Evolutionary conservation across 1,140 invertebrate species (phyloP), one percentile per base, ranked within the genome.

Genomic region (Lordiphosa collinella): DNA sequence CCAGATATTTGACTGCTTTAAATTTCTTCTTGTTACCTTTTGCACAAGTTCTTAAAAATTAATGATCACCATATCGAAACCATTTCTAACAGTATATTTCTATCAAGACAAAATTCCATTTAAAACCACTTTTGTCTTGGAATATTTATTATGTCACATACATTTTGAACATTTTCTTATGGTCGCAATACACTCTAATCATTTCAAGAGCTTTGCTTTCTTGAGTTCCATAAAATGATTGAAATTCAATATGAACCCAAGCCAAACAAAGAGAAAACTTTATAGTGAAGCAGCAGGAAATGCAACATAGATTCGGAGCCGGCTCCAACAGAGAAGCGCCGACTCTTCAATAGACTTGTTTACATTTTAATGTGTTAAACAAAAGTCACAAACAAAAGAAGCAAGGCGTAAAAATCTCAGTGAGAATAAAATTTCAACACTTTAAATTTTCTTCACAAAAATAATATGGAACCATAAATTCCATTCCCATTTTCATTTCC

Each of bases 381-480:
- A 72, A 58, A 46, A 22, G 60, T 18, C 47, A 12, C 18, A 67
- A 38, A 38, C 61, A 22, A 46, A 8, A 63, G 40, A 40, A 63
- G 49, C 32, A 40, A 56, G 51, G 53, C 22, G 70, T 73, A 52
- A 73, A 79, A 74, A 58, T 57, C 64, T 51, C 59, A 60, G 69
- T 63, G 35, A 74, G 75, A 69, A 79, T 74, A 64, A 49, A 70
- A 61, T 79, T 74, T 80, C 69, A 70, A 80, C 75, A 80, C 75
- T 79, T 79, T 63, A 52, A 69, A 79, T 22, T 2, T 22, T 22
- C 18, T 22, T 22, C 18, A 22, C 14, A 0, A 13, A 37, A 43
- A 10, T 29, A 43, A 41, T 18, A 41, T 68, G 59, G 54, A 51
- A 69, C 65, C 59, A 80, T 74, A 79, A 79, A 80, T 74, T 59